phyloP scores from a whole-genome alignment of 2,888 invertebrate genomes.

The Siphonodentalium dalli region DNA sequence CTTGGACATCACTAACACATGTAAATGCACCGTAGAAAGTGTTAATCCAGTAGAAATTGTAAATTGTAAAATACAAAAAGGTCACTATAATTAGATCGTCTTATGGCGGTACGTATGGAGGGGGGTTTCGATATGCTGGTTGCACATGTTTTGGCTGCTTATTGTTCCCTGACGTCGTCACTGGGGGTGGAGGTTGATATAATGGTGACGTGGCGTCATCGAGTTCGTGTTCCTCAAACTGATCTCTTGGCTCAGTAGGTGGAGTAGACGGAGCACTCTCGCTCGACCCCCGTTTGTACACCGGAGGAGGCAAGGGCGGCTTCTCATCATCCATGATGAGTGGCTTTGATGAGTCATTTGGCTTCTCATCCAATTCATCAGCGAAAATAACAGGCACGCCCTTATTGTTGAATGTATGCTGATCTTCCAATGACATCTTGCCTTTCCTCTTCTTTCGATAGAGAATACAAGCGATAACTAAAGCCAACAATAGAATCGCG shows the following conservation, averaged over 20 bases:
- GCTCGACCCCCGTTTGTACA: constrained; percentile 50
- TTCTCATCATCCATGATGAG: constrained; percentile 94
- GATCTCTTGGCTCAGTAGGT: constrained; percentile 34
- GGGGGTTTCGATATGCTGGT: constrained; percentile 92
- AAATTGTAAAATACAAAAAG: no score
- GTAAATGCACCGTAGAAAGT: no score
- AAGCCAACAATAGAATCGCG: constrained; percentile 85
- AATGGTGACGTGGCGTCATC: constrained; percentile 45
- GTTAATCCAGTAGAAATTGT: no score
- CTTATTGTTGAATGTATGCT: constrained; percentile 68
- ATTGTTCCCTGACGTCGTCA: constrained; percentile 42
- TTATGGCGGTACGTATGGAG: constrained; percentile 98
- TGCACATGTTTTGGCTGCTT: constrained; percentile 52
- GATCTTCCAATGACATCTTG: constrained; percentile 81
- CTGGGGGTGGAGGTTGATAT: constrained; percentile 55
- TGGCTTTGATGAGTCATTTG: constrained; percentile 79
- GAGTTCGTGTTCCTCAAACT: constrained; percentile 38
- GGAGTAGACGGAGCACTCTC: constrained; percentile 49
- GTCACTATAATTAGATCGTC: no score
- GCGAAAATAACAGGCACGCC: constrained; percentile 91
- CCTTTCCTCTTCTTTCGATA: constrained; percentile 82
- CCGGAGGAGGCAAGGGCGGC: constrained; percentile 73
- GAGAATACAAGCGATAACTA: constrained; percentile 85
- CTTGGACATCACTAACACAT: no score
- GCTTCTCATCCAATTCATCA: constrained; percentile 93